Evolutionary conservation across 2,797 vertebrate genomes (phyloP).

Genomic region (Poecilia picta): DNA sequence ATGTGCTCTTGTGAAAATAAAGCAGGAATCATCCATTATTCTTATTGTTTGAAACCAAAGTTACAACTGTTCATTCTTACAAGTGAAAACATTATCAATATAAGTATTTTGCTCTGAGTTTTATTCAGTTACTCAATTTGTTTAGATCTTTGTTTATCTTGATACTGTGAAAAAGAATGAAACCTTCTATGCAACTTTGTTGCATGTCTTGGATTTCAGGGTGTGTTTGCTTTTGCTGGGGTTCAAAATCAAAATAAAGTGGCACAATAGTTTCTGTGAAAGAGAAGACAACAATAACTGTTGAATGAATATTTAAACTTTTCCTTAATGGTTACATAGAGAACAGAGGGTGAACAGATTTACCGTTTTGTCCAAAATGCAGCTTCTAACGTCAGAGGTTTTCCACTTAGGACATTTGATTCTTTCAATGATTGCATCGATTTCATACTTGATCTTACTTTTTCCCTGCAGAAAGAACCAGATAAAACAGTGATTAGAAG

Average conservation of each 20-base stretch:
- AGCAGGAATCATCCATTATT: too few species aligned
- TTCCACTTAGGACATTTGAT: slow-evolving; percentile 66
- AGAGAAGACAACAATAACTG: not conserved
- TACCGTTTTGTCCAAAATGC: slow-evolving; percentile 61
- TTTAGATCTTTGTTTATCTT: too few species aligned
- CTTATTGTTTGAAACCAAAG: too few species aligned
- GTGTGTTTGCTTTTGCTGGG: slow-evolving; percentile 28
- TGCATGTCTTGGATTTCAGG: slow-evolving; percentile 46
- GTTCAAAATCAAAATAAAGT: slow-evolving; percentile 58
- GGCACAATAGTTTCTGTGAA: slow-evolving; percentile 67
- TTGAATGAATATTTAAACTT: not conserved
- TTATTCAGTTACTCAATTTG: too few species aligned
- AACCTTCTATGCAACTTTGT: not conserved
- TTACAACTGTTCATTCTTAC: too few species aligned
- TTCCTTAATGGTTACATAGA: not conserved
- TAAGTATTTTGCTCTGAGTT: too few species aligned
- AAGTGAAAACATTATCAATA: too few species aligned
- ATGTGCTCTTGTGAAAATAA: too few species aligned
- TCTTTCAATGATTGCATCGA: slow-evolving; percentile 59
- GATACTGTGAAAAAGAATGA: not conserved
- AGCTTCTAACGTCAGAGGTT: slow-evolving; percentile 53
- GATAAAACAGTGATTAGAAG: not conserved
- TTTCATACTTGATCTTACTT: slow-evolving; percentile 55
- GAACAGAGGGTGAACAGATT: not conserved
- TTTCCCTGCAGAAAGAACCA: slow-evolving; percentile 54